Evolutionary conservation across 2,113 vertebrate genomes (phyloP), one percentile per base, ranked within the genome.

Genomic region (Colistium nudipinnis): DNA sequence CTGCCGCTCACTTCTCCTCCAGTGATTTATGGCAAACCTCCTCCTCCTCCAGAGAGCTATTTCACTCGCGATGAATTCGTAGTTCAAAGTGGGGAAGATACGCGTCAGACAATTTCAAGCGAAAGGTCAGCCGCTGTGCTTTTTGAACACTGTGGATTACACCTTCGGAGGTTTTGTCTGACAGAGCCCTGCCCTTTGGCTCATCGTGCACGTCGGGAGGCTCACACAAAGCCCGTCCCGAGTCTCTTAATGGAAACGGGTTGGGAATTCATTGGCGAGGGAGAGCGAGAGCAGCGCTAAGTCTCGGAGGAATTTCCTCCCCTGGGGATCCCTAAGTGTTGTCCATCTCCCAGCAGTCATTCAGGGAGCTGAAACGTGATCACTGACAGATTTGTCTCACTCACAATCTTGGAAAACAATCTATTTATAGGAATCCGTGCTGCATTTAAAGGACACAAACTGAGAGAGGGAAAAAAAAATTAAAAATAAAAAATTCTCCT

Each of bases 251-350:
- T 82, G 75, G 83, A 82, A 83, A 53, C 14, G 74, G 80, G 78
- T 78, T 24, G 74, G 81, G 81, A 85, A 77, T 62, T 74, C 51
- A 75, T 88, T 85, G 82, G 81, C 49, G 67, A 75, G 66, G 53
- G 88, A 72, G 44, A 74, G 76, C 22, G 60, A 88, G 84, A 87
- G 73, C 89, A 83, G 79, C 85, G 90, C 90, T 82, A 94, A 93
- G 88, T 92, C 81, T 80, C 70, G 67, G 76, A 94, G 66, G 86
- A 93, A 94, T 94, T 90, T 90, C 90, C 75, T 80, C 74, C 88
- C 88, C 82, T 92, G 87, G 62, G 93, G 94, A 90, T 89, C 80
- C 70, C 77, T 86, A 80, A 85, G 87, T 84, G 84, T 76, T 92
- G 79, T 86, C 82, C 80, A 78, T 85, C 86, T 89, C 75, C 87